Conservation (phyloP, 2,797 vertebrate species). For the Coregonus ussuriensis region DNA sequence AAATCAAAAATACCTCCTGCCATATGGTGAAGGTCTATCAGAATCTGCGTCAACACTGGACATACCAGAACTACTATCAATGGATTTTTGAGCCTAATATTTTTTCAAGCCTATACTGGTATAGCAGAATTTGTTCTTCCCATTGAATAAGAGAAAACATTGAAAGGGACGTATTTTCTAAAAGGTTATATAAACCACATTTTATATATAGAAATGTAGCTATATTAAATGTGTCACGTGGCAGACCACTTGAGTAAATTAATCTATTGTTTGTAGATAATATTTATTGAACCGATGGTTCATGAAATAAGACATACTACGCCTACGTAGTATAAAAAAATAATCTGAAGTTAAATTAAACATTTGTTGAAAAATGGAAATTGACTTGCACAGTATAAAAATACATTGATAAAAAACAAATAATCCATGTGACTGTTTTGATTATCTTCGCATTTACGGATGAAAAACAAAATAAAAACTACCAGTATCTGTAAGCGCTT, state of each 20-base stretch:
- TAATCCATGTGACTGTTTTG: too few relatives aligned
- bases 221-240: not conserved
- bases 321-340: too few relatives aligned
- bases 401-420: too few relatives aligned
- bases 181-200: not conserved
- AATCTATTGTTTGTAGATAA: not conserved
- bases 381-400: too few relatives aligned
- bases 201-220: not conserved
- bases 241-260: not conserved
- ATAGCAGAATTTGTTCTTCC: not conserved
- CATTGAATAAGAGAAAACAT: not conserved
- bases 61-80: not conserved
- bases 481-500: not conserved
- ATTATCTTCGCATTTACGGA: not conserved
- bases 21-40: conserved; percentile 3
- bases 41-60: not conserved
- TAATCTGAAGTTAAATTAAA: too few relatives aligned
- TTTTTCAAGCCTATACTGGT: not conserved
- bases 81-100: not conserved
- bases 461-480: not conserved
- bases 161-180: not conserved
- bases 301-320: too few relatives aligned
- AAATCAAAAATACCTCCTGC: not conserved
- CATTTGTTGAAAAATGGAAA: too few relatives aligned
- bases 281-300: not conserved